Evolutionary conservation across 2,797 vertebrate genomes (phyloP), one percentile per base, ranked within the genome.

Genomic region (Varecia variegata): DNA sequence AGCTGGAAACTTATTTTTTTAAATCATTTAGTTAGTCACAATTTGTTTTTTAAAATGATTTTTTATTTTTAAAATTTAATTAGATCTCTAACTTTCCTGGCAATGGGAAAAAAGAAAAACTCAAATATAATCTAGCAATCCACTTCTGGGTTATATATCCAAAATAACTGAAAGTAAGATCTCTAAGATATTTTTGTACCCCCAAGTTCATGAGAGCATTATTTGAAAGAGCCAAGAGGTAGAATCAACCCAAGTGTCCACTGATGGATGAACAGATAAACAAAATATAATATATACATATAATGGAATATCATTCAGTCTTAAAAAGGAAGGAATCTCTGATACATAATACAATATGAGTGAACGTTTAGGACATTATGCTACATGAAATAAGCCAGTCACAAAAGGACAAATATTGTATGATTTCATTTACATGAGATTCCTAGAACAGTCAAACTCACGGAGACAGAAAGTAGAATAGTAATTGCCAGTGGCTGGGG

Each of bases 81-180:
- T 87, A 38, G 32, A 76, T 62, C 45, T 81, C 50, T 47, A 35
- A 68, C 25, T 90, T 92, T 40, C 25, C 38, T 30, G 10, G 71
- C 52, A 77, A 62, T 12, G 88, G 45, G 71, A 17, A 70, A 87
- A 67, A n/a, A 40, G 10, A 3, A 50, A 88, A 84, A 27, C 14
- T 23, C 20, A 73, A 79, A 56, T 21, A 43, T 43, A 45, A 91
- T 54, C 27, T 45, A 62, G 13, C 56, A 65, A 52, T 73, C 56
- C 38, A 52, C 35, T 35, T 92, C 43, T 89, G 40, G 20, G 10
- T 94, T 94, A 32, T 50, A 74, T 38, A 74, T 15, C 40, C 14
- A 84, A 88, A 92, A 43, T n/a, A 96, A 83, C 0, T 92, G n/a
- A 92, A 94, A 83, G 43, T 25, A 74, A n/a, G 35, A 62, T 38